Conservation (phyloP, 2,113 vertebrate genomes). For the Mobula birostris region DNA sequence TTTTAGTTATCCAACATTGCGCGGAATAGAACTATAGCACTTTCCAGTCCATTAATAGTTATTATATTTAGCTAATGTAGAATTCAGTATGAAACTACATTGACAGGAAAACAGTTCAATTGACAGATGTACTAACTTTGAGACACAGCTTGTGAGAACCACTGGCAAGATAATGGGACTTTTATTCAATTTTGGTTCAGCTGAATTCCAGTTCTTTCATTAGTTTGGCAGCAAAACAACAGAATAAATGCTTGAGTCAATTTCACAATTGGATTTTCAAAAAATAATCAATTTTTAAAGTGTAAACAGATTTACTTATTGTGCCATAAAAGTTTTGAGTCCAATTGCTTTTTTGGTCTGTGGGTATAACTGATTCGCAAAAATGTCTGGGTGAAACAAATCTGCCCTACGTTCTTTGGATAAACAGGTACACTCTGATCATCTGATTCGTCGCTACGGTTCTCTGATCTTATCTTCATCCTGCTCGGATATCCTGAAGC, state of each 20-base stretch:
- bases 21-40: neutral
- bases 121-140: neutral
- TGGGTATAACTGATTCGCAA: neutral
- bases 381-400: neutral
- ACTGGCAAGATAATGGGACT: constrained; percentile 8
- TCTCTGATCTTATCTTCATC: constrained; percentile 31
- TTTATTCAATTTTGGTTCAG: constrained; percentile 4
- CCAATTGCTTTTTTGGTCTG: neutral
- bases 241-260: neutral
- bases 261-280: neutral
- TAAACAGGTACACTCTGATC: neutral
- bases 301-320: neutral
- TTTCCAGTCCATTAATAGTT: neutral
- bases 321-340: neutral
- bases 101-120: neutral
- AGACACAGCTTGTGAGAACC: neutral
- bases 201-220: neutral
- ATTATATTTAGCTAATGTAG: neutral
- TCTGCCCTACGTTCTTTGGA: neutral
- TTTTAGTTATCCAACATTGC: neutral
- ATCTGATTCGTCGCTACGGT: neutral
- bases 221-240: neutral
- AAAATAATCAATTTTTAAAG: neutral
- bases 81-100: neutral
- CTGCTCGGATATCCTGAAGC: constrained; percentile 35